phyloP scores from a whole-genome alignment of 2,113 vertebrate genomes.

The Nanorana parkeri region DNA sequence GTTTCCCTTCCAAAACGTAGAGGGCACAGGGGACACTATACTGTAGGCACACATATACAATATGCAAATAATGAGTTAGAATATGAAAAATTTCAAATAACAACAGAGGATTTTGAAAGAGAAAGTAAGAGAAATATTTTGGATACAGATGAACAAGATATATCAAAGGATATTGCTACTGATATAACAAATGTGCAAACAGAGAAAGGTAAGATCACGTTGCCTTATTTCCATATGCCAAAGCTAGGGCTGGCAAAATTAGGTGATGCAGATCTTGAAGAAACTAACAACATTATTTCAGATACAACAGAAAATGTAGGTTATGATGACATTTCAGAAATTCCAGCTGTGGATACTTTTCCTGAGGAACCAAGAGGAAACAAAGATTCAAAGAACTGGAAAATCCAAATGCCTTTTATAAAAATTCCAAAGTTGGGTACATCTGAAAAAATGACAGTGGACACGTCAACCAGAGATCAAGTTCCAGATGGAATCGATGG shows the following conservation, averaged over 20 bases:
- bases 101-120: background rate
- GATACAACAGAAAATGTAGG: background rate
- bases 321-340: background rate
- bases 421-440: conserved; percentile 41
- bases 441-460: conserved; percentile 35
- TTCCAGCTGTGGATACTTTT: background rate
- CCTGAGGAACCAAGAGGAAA: background rate
- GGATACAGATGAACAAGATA: background rate
- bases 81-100: background rate
- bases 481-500: background rate
- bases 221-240: background rate
- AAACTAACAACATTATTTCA: background rate
- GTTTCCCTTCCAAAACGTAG: conserved; percentile 54
- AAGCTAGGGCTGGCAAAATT: background rate
- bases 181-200: background rate
- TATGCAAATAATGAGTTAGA: background rate
- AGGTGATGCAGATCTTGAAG: background rate
- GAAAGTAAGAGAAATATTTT: background rate
- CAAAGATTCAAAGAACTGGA: background rate
- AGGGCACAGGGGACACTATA: conserved; percentile 41
- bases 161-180: background rate
- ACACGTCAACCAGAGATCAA: background rate
- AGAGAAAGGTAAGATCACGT: background rate
- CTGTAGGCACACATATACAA: conserved; percentile 42
- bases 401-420: conserved; percentile 4